phyloP scores from a whole-genome alignment of 2,113 vertebrate species.

The Orycteropus afer region DNA sequence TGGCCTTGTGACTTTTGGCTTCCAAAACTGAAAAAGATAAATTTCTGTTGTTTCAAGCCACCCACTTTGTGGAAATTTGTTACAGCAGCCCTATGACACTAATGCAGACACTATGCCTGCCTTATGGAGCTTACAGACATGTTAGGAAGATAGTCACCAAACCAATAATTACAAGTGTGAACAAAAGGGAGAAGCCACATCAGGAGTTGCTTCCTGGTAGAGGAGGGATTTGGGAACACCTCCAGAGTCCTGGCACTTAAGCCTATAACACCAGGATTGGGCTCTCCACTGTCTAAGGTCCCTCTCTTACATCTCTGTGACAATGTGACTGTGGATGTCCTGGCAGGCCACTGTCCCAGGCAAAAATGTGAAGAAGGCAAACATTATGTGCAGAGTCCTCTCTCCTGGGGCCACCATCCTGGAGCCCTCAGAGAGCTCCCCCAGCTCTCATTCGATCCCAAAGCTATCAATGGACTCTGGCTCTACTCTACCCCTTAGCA shows the following conservation, averaged over 20 bases:
- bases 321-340: neutral
- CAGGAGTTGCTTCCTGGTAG: neutral
- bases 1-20: neutral
- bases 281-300: too few species aligned
- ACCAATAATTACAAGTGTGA: neutral
- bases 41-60: neutral
- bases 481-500: neutral
- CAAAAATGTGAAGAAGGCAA: neutral
- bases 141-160: too few species aligned
- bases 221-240: neutral
- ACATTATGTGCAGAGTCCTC: neutral
- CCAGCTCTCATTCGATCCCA: neutral
- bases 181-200: neutral
- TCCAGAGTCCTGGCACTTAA: neutral
- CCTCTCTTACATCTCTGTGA: neutral
- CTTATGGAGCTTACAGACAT: too few species aligned
- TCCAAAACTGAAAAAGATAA: neutral
- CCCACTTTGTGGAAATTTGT: neutral
- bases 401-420: neutral
- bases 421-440: neutral
- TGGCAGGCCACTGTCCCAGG: neutral
- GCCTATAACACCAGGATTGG: neutral
- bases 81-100: neutral
- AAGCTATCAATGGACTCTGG: fast-evolving
- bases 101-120: neutral